These are phyloP conservation scores for Drosophila neocordata DNA, from an alignment of 1,140 invertebrate species.

Conservation along the genomic window DNA sequence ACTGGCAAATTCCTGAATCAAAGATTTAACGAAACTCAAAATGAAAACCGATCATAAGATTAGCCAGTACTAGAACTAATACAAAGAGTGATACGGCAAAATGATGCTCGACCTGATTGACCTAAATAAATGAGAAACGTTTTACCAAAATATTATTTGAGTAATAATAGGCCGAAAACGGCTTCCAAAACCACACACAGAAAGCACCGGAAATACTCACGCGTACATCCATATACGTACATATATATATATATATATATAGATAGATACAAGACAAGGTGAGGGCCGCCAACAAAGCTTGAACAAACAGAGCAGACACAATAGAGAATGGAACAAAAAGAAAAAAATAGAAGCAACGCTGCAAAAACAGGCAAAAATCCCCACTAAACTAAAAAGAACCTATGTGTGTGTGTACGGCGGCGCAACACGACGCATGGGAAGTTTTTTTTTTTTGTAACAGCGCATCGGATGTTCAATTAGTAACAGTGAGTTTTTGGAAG, in stretches of 20 bases:
- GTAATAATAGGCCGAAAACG: not conserved
- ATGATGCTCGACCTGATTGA: not conserved
- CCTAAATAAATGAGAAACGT: constrained; percentile 1
- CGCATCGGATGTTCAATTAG: not conserved
- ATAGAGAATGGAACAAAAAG: constrained; percentile 3
- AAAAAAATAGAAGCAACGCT: not conserved
- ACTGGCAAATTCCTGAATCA: too few species aligned
- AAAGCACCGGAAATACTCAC: constrained; percentile 9
- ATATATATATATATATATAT: not conserved
- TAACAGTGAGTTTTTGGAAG: too few species aligned
- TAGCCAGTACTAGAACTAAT: too few species aligned
- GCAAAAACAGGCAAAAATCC: constrained; percentile 1
- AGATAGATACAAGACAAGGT: constrained; percentile 1
- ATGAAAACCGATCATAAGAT: too few species aligned
- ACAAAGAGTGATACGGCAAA: too few species aligned
- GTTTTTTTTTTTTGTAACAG: too few species aligned
- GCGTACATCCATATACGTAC: not conserved
- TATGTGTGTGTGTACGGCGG: not conserved
- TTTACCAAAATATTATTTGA: constrained; percentile 1
- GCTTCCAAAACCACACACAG: not conserved
- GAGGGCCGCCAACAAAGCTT: constrained; percentile 9
- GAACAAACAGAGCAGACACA: not conserved
- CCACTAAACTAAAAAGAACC: not conserved
- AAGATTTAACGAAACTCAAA: too few species aligned
- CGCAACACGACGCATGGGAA: not conserved